phyloP scores from a whole-genome alignment of 2,797 vertebrate genomes.

The Psittacula derbiana region DNA sequence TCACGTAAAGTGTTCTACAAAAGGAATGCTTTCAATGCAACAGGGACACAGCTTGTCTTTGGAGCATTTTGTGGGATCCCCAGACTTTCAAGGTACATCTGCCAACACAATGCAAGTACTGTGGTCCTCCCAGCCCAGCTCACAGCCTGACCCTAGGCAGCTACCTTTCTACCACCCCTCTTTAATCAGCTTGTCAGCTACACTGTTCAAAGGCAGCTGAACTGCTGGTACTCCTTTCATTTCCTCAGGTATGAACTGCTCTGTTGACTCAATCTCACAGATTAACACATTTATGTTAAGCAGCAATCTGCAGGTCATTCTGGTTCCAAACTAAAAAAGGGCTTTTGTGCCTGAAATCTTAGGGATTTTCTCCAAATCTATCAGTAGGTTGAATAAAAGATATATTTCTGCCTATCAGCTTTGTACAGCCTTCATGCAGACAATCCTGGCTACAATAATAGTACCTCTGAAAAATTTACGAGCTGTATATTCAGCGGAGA shows the following conservation, averaged over 20 bases:
- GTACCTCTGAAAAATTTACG: neutral
- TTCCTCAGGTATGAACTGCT: neutral
- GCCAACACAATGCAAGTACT: neutral
- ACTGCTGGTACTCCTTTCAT: neutral
- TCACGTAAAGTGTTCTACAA: neutral
- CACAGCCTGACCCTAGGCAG: neutral
- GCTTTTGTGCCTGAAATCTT: neutral
- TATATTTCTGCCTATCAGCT: neutral
- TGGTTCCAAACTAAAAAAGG: neutral
- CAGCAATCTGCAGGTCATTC: neutral
- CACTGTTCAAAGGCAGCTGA: neutral
- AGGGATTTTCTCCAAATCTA: neutral
- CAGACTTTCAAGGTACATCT: neutral
- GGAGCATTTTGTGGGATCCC: neutral
- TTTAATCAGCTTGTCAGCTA: neutral
- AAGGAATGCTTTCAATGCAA: neutral
- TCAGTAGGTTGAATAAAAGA: neutral
- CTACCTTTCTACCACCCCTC: neutral
- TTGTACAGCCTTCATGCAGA: neutral
- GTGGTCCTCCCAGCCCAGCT: neutral
- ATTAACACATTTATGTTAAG: neutral
- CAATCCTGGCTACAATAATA: neutral
- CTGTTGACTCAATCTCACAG: neutral
- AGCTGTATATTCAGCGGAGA: neutral
- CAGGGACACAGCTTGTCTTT: neutral